Evolutionary conservation across 1,140 invertebrate genomes (phyloP).

Genomic region (Drosophila ironensis): DNA sequence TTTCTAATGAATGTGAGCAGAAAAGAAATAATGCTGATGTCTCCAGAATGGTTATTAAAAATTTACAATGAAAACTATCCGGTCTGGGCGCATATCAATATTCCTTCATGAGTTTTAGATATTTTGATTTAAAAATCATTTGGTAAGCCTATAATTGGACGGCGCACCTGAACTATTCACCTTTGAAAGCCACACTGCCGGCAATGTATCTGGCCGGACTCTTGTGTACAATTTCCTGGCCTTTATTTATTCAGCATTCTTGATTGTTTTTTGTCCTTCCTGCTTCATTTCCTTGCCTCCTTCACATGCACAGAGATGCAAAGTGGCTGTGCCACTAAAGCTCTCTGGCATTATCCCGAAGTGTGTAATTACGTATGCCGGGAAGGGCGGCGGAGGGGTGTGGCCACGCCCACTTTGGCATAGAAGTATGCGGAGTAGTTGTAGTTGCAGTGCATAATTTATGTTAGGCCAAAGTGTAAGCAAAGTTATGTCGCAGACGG

Average conservation of each 20-base stretch:
- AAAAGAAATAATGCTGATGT: neutral
- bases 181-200: slow-evolving; percentile 11
- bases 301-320: slow-evolving; percentile 26
- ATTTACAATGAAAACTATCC: neutral
- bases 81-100: too few species aligned
- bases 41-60: neutral
- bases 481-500: slow-evolving; percentile 66
- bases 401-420: slow-evolving; percentile 22
- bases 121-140: too few species aligned
- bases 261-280: slow-evolving; percentile 43
- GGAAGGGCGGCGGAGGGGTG: neutral
- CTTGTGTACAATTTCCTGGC: slow-evolving; percentile 12
- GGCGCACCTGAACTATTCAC: neutral
- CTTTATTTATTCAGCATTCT: slow-evolving; percentile 29
- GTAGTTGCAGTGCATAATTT: slow-evolving; percentile 68
- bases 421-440: slow-evolving; percentile 4
- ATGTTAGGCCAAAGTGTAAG: slow-evolving; percentile 74
- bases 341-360: slow-evolving; percentile 44
- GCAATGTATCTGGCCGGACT: neutral
- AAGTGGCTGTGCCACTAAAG: slow-evolving; percentile 48
- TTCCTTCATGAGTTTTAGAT: too few species aligned
- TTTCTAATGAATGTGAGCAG: neutral
- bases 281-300: slow-evolving; percentile 36
- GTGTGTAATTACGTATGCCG: slow-evolving; percentile 68
- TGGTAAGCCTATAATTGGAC: too few species aligned